Base-by-base conservation (phyloP, 2,888 invertebrate genomes). In the Tubulanus polymorphus region DNA sequence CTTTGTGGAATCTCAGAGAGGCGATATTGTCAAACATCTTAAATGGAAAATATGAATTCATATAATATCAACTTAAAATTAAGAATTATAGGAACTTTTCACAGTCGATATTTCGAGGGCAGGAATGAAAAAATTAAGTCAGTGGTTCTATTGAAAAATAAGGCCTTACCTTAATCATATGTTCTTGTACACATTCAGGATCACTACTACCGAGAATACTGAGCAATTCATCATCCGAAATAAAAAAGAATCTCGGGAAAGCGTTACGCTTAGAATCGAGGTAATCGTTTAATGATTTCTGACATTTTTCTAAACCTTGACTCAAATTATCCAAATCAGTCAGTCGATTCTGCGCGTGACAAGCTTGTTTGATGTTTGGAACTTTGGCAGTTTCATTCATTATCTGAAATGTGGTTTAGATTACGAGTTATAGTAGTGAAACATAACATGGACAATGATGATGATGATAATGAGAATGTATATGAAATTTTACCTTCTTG, bases 1-100 rank as follows among this genome's bases (percentile, higher is more conserved):
- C 88, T 41, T 84, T 83, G 26, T 83, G 83, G 64, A 93, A 82
- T 29, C 85, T 83, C 59, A 94, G 81, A 20, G 87, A 84, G 65
- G 88, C 86, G 29, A 94, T 87, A 71, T 93, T 93, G 78, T 93
- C 93, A 77, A 91, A 94, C 91, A 94, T 93, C 87, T 89, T 77
- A 18, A 64, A 59, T 18, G 76, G 32, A 60, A 20, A 30, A 46
- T 20, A 57, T 46, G 6, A 26, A n/a, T 10, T 10, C 18, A 10
- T n/a, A n/a, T n/a, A n/a, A n/a, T n/a, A n/a, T n/a, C n/a, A n/a
- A n/a, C n/a, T n/a, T n/a, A n/a, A n/a, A n/a, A n/a, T n/a, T n/a
- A n/a, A n/a, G n/a, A n/a, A n/a, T n/a, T n/a, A n/a, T n/a, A n/a
- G n/a, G n/a, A n/a, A n/a, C n/a, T n/a, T n/a, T n/a, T n/a, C n/a